Evolutionary conservation across 1,140 invertebrate species (phyloP), one percentile per base, ranked within the genome.

Genomic region (Andrena cerasifolii): DNA sequence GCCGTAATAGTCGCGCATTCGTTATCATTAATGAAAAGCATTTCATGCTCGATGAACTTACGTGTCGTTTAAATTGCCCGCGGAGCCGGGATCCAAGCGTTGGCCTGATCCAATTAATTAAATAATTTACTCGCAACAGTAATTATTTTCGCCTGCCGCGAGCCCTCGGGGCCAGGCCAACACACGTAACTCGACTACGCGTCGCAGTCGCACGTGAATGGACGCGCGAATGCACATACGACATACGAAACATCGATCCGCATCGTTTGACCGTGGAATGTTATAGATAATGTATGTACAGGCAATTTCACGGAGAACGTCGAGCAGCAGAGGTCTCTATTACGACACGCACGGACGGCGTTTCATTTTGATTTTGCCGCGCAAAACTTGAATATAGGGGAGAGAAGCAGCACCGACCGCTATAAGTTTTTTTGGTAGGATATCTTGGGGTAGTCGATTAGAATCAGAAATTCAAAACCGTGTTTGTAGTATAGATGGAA

Each of bases 91-190:
- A 14, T 53, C 36, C 21, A 36, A 21, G 31, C 31, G 43, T 18
- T 45, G 12, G 43, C n/a, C 21, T 33, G 21, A 54, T n/a, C 12
- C 43, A 8, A 26, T 45, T 58, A 68, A 49, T 76, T 58, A 68
- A 76, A 76, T 59, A 58, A 76, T 76, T 76, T 54, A 28, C 40
- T 68, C 28, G 51, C 21, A 3, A 68, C 33, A 5, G 28, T 59
- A 59, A 68, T 76, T 76, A 58, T 40, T 54, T 56, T 36, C 72
- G 63, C 36, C 24, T 75, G 36, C 24, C n/a, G 36, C 56, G 53
- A 28, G 33, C 16, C 49, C 16, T 33, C 18, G 54, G 16, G 31
- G n/a, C 10, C 18, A 53, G 36, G 10, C 36, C 36, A 40, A 10
- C 43, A 40, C 47, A n/a, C 8, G 10, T 26, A 26, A 26, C 31